Evolutionary conservation across 1,140 invertebrate species (phyloP), one percentile per base, ranked within the genome.

Genomic region (Nomia melanderi): DNA sequence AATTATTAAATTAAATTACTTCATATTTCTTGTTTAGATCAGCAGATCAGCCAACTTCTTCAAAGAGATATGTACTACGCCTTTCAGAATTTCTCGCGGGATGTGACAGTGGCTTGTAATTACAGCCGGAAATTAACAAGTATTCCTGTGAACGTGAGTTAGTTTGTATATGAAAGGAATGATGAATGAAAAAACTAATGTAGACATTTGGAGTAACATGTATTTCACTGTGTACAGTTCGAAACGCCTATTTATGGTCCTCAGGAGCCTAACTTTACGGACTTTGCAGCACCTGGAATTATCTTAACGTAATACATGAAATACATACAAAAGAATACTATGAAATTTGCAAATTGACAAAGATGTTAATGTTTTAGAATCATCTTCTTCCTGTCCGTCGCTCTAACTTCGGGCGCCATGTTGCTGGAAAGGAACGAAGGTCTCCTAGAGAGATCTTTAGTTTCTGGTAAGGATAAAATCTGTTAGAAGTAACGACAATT

Each of bases 371-470:
- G 4, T 93, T 93, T 23, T 89, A 98, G 97, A 44, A 98, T 99
- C 59, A 97, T 98, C 8, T 99, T 98, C 93, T 98, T 98, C 92
- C 94, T 98, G 88, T 97, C 98, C 1, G 96, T 98, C 1, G 98
- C 97, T 41, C 92, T 98, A 60, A 99, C 98, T 7, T 97, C 98
- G 0, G 96, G 97, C 0, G 95, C 97, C 0, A 96, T 99, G 94
- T 94, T 99, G 76, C 94, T 98, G 44, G 98, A 99, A 89, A 94
- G 97, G 79, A 95, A 97, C 79, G 97, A 98, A 90, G 97, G 97
- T n/a, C 95, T 98, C 77, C 87, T 98, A 62, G 97, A 98, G 88
- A 93, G 97, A 78, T 96, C 96, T 62, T 93, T 97, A 59, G 97
- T 98, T 0, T 96, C 96, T 41, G 97, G 96, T 88, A 95, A 75